These are phyloP conservation scores for Mya arenaria DNA, from an alignment of 1,140 invertebrate genomes.

Conservation along the genomic window DNA sequence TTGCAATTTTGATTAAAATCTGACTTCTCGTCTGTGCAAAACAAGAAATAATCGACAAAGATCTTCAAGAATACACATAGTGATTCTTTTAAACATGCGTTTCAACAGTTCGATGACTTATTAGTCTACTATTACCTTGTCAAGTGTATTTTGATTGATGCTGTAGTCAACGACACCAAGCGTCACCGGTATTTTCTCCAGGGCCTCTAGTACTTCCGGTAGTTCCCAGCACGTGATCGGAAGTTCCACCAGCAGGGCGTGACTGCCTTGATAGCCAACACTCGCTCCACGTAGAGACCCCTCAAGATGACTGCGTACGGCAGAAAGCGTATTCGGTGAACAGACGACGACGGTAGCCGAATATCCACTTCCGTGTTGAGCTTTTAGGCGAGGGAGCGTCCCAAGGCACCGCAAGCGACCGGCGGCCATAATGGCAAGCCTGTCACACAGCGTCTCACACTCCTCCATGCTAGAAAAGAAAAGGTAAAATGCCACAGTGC, in stretches of 20 bases:
- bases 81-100: background rate
- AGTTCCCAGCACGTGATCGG: constrained; percentile 61
- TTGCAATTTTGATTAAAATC: background rate
- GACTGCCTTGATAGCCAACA: constrained; percentile 87
- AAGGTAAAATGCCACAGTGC: no score
- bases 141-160: constrained; percentile 83
- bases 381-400: constrained; percentile 82
- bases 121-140: constrained; percentile 79
- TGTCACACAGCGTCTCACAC: constrained; percentile 82
- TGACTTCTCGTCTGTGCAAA: background rate
- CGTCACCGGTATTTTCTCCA: constrained; percentile 76
- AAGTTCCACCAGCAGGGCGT: constrained; percentile 81
- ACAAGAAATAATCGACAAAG: background rate
- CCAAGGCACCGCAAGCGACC: constrained; percentile 82
- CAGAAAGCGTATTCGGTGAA: background rate
- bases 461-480: constrained; percentile 82
- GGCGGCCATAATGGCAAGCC: constrained; percentile 83
- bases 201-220: constrained; percentile 79
- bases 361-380: constrained; percentile 88
- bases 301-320: constrained; percentile 18
- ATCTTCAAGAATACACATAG: background rate
- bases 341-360: constrained; percentile 70
- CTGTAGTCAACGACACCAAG: constrained; percentile 82
- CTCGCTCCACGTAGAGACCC: constrained; percentile 68
- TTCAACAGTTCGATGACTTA: background rate